Percentiles rank a stretch among this genome's conserved stretches.
Evolutionary conservation across 2,888 invertebrate genomes (phyloP).

Genomic region (Acanthosoma haemorrhoidale): DNA sequence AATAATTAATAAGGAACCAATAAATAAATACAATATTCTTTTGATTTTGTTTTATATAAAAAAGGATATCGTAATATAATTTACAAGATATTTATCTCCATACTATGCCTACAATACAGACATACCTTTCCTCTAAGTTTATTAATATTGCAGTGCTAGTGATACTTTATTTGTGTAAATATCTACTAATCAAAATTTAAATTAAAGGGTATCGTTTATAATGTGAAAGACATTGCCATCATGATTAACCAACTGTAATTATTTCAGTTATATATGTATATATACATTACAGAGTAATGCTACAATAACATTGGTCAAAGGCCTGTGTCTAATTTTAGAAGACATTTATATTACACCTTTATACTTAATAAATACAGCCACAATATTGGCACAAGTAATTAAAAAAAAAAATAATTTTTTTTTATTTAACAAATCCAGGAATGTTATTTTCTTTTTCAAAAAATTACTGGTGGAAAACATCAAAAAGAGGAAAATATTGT

Average conservation of each 20-base stretch:
- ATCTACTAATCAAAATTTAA: slow-evolving; percentile 5
- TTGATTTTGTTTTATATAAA: background rate
- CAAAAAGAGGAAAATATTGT: background rate
- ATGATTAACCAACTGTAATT: background rate
- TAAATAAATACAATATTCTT: slow-evolving; percentile 22
- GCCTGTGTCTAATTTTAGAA: slow-evolving; percentile 5
- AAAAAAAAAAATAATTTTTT: background rate
- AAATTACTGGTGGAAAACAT: background rate
- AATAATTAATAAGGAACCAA: slow-evolving; percentile 22
- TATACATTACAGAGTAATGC: background rate
- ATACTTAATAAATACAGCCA: slow-evolving; percentile 1
- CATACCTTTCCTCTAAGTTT: background rate
- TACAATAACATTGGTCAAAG: slow-evolving; percentile 23
- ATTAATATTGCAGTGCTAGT: slow-evolving; percentile 27
- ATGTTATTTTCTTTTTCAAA: background rate
- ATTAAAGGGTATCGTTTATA: background rate
- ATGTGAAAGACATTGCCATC: slow-evolving; percentile 24
- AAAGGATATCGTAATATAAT: background rate
- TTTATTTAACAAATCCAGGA: background rate
- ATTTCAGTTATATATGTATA: background rate
- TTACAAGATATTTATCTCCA: background rate
- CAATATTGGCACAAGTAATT: slow-evolving; percentile 23
- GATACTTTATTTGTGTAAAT: slow-evolving; percentile 19
- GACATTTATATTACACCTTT: slow-evolving; percentile 1
- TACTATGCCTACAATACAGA: slow-evolving; percentile 12